These are phyloP conservation scores for Orussus abietinus DNA, from an alignment of 1,140 invertebrate species.

Conservation along the genomic window DNA sequence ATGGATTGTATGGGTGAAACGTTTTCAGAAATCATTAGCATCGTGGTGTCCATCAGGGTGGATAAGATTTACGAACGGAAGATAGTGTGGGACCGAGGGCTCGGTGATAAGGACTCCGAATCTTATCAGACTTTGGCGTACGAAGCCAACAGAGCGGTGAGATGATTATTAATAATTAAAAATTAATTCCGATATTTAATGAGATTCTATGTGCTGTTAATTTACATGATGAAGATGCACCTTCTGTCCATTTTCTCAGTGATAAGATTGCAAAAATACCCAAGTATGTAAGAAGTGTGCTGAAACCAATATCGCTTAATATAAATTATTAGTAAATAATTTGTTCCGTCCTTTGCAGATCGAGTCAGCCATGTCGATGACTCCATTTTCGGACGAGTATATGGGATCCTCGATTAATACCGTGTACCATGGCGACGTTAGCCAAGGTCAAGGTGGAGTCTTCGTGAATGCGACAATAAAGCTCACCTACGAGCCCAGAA, in stretches of 20 bases:
- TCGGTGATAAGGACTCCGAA: slow-evolving; percentile 72
- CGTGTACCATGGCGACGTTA: slow-evolving; percentile 70
- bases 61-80: slow-evolving; percentile 78
- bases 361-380: slow-evolving; percentile 86
- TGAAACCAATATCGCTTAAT: slow-evolving; percentile 1
- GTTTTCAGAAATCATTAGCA: slow-evolving; percentile 62
- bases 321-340: slow-evolving; percentile 7
- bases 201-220: no score
- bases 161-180: slow-evolving; percentile 35
- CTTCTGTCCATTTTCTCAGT: no score
- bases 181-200: no score
- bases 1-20: no score
- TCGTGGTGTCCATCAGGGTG: slow-evolving; percentile 75
- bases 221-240: no score
- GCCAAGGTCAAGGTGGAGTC: slow-evolving; percentile 65
- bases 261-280: no score
- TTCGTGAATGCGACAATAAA: slow-evolving; percentile 81
- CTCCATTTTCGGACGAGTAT: slow-evolving; percentile 81
- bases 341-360: slow-evolving; percentile 57
- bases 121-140: slow-evolving; percentile 77
- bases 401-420: slow-evolving; percentile 76
- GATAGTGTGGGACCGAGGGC: slow-evolving; percentile 71
- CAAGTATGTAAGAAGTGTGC: not conserved
- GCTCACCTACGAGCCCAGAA: slow-evolving; percentile 58
- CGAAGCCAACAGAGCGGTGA: slow-evolving; percentile 79